Conservation (phyloP, 2,113 vertebrate genomes). For the Tringa solitaria region DNA sequence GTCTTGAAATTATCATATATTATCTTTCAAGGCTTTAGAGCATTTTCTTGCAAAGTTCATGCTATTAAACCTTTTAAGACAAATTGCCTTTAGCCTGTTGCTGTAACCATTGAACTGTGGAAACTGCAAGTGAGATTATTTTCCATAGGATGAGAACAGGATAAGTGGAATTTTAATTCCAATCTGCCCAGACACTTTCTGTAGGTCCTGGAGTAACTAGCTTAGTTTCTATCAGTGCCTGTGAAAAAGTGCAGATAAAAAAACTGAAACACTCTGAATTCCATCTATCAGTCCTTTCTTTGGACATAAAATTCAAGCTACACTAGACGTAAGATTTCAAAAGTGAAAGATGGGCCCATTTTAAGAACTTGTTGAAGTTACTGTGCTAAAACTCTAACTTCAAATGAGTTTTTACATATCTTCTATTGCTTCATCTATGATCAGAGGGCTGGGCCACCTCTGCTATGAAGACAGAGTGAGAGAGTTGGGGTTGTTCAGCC, state of each 20-base stretch:
- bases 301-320: not conserved
- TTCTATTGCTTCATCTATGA: not conserved
- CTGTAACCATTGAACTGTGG: not conserved
- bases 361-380: not conserved
- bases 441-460: not conserved
- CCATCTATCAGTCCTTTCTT: not conserved
- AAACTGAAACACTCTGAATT: not conserved
- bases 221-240: not conserved
- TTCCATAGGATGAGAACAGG: not conserved
- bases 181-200: not conserved
- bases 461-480: not conserved
- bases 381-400: not conserved
- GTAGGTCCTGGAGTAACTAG: not conserved
- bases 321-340: not conserved
- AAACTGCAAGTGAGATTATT: not conserved
- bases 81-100: not conserved
- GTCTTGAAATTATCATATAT: not conserved
- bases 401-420: not conserved
- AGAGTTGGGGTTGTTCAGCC: not conserved
- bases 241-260: not conserved
- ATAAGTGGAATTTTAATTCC: not conserved
- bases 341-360: not conserved
- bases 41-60: not conserved
- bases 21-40: not conserved
- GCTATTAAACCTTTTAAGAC: not conserved